phyloP scores from a whole-genome alignment of 2,113 vertebrate species.

The Passer montanus region DNA sequence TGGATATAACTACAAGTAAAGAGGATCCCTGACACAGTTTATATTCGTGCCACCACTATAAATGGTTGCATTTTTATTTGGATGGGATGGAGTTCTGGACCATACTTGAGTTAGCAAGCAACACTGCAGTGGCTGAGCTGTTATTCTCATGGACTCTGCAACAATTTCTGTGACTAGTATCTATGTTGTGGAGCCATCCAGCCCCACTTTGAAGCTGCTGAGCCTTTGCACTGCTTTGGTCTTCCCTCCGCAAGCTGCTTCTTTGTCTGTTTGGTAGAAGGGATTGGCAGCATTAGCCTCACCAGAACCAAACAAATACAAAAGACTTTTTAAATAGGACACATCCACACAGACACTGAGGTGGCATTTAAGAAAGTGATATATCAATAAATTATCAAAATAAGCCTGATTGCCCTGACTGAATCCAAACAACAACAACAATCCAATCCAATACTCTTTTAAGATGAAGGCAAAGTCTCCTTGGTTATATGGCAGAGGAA shows the following conservation, averaged over 20 bases:
- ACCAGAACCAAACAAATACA: background rate
- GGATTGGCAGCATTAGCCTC: background rate
- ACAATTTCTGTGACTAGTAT: background rate
- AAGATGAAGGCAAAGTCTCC: background rate
- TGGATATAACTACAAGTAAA: background rate
- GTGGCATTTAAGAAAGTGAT: background rate
- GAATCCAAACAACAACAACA: background rate
- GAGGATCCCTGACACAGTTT: background rate
- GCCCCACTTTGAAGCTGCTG: background rate
- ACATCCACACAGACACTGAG: background rate
- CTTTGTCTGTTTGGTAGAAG: background rate
- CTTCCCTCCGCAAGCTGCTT: background rate
- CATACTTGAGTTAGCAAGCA: background rate
- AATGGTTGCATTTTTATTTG: background rate
- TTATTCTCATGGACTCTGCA: background rate
- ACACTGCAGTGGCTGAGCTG: background rate
- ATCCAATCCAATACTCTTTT: background rate
- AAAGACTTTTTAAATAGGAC: background rate
- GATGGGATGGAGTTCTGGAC: background rate
- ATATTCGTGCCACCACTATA: background rate
- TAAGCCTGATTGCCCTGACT: background rate
- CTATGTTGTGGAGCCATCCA: background rate
- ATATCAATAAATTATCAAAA: background rate
- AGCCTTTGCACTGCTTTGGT: background rate
- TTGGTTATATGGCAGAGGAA: background rate